These are phyloP conservation scores for Ectobius pallidus DNA, from an alignment of 2,888 invertebrate species.

Conservation along the genomic window DNA sequence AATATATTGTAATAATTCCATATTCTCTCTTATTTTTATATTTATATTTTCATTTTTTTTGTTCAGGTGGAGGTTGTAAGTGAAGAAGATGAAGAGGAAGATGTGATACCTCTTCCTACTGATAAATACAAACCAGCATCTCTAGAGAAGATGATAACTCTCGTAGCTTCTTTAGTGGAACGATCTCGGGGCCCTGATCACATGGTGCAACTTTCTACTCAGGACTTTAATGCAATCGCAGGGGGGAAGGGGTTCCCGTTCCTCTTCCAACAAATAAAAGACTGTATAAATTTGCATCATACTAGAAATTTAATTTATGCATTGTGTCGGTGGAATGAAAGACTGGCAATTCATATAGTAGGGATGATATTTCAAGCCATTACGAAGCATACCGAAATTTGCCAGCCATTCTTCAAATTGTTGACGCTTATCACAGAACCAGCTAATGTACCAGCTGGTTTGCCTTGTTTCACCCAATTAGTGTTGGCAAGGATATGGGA, in stretches of 20 bases:
- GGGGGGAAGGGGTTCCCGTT: conserved; percentile 94
- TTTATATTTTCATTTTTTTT: no score
- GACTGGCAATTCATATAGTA: conserved; percentile 85
- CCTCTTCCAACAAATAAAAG: conserved; percentile 92
- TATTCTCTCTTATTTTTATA: no score
- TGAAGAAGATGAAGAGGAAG: conserved; percentile 74
- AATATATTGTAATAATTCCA: no score
- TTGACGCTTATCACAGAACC: conserved; percentile 86
- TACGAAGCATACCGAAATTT: conserved; percentile 84
- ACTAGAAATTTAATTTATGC: conserved; percentile 91
- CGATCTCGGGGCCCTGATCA: conserved; percentile 81
- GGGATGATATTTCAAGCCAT: conserved; percentile 91
- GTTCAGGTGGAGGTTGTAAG: conserved; percentile 66
- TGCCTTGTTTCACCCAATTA: conserved; percentile 90
- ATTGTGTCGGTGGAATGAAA: conserved; percentile 88
- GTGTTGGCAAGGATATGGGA: conserved; percentile 90
- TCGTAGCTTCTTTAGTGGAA: conserved; percentile 87
- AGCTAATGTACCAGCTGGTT: conserved; percentile 70
- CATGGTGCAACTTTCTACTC: conserved; percentile 71
- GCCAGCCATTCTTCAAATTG: conserved; percentile 91
- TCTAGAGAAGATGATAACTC: conserved; percentile 92
- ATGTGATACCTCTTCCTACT: conserved; percentile 65
- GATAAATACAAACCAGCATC: conserved; percentile 89
- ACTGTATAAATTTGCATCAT: conserved; percentile 90
- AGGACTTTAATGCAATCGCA: conserved; percentile 81